phyloP scores from a whole-genome alignment of 2,113 vertebrate species.

The Nothocercus julius region DNA sequence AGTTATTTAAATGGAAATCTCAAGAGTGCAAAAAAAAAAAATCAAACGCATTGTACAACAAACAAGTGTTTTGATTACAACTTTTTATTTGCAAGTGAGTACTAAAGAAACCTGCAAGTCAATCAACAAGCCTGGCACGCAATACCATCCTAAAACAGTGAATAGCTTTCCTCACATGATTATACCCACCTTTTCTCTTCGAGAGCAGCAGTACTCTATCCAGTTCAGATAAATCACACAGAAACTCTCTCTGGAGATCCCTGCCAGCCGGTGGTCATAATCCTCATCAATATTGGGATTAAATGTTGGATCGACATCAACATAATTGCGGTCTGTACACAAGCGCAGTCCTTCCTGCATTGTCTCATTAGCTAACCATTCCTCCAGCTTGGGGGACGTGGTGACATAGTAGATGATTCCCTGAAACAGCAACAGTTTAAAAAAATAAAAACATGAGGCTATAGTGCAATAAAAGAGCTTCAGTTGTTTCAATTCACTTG shows the following conservation, averaged over 20 bases:
- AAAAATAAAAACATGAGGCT: not conserved
- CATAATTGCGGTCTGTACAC: slow-evolving; percentile 92
- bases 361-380: slow-evolving; percentile 95
- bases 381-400: slow-evolving; percentile 91
- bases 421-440: slow-evolving; percentile 65
- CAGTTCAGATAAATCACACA: slow-evolving; percentile 93
- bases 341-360: slow-evolving; percentile 92
- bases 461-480: not conserved
- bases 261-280: slow-evolving; percentile 95
- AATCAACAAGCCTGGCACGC: not conserved
- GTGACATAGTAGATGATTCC: slow-evolving; percentile 97
- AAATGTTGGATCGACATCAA: slow-evolving; percentile 97
- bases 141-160: not conserved
- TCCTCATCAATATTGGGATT: slow-evolving; percentile 99
- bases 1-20: not conserved
- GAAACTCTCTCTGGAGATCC: slow-evolving; percentile 96
- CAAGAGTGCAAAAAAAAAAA: not conserved
- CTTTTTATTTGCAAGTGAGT: not conserved
- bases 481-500: not conserved
- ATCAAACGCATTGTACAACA: not conserved
- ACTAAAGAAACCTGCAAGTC: not conserved
- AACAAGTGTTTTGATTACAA: not conserved
- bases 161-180: not conserved
- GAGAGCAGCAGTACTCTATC: slow-evolving; percentile 97
- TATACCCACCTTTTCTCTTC: slow-evolving; percentile 84